Conservation (phyloP, 92 coral and sea anemone genomes). For the Anthopleura xanthogrammica region DNA sequence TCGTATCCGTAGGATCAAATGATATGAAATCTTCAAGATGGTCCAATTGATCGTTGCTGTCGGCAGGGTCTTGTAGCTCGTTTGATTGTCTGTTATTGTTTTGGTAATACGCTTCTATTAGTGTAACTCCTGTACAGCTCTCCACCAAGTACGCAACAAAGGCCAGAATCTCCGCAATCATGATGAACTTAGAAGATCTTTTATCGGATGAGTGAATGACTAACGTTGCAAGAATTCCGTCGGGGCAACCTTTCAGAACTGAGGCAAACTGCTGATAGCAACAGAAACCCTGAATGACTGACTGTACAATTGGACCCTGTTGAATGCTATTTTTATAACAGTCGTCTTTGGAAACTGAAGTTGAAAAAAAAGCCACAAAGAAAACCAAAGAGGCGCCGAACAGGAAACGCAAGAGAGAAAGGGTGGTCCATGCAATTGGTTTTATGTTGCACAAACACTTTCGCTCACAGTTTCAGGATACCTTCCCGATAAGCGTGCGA, state of each 20-base stretch:
- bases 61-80: neutral
- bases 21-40: conserved; percentile 33
- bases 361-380: neutral
- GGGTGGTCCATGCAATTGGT: too few species aligned
- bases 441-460: too few species aligned
- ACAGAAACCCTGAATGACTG: neutral
- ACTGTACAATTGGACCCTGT: too few species aligned
- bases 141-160: conserved; percentile 21
- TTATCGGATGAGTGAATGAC: too few species aligned
- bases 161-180: neutral
- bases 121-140: conserved; percentile 35
- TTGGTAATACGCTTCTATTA: neutral
- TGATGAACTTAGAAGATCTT: neutral
- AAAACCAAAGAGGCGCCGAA: too few species aligned
- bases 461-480: too few species aligned
- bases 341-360: neutral
- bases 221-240: neutral
- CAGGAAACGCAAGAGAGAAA: too few species aligned
- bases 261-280: too few species aligned
- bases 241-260: neutral
- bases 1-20: conserved; percentile 41
- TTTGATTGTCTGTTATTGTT: neutral
- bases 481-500: too few species aligned
- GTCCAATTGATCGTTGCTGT: neutral
- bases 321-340: too few species aligned